Evolutionary conservation across 2,888 invertebrate genomes (phyloP).

Genomic region (Drosophila emarginata): DNA sequence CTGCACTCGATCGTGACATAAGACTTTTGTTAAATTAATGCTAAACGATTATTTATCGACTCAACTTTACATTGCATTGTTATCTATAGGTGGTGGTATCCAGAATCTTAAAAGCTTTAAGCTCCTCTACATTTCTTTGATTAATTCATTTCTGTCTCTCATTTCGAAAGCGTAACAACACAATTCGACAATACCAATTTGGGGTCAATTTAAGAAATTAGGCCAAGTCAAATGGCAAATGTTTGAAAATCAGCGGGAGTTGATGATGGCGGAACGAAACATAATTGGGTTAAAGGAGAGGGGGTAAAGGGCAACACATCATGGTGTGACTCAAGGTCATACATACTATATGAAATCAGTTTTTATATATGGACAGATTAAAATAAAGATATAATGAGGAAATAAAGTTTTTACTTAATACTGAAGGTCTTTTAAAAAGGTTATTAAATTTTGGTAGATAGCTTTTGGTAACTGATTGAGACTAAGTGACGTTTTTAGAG

Average conservation of each 20-base stretch:
- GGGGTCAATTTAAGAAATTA: slow-evolving; percentile 21
- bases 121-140: slow-evolving; percentile 46
- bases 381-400: not conserved
- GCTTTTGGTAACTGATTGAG: not conserved
- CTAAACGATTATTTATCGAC: slow-evolving; percentile 71
- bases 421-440: not conserved
- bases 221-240: slow-evolving; percentile 44
- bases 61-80: slow-evolving; percentile 17
- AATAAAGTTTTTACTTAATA: too few relatives aligned
- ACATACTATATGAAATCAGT: not conserved
- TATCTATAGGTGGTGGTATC: not conserved
- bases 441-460: not conserved
- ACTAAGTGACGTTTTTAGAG: not conserved
- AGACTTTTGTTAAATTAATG: slow-evolving; percentile 65
- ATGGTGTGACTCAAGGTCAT: not conserved
- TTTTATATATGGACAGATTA: not conserved
- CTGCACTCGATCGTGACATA: slow-evolving; percentile 71
- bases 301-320: not conserved
- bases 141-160: slow-evolving; percentile 50
- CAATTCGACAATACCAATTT: not conserved
- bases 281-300: not conserved
- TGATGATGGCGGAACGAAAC: not conserved
- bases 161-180: slow-evolving; percentile 45
- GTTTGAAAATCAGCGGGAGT: slow-evolving; percentile 28
- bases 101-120: not conserved